Evolutionary conservation across 2,888 invertebrate genomes (phyloP).

Genomic region (Limnephilus auricula): DNA sequence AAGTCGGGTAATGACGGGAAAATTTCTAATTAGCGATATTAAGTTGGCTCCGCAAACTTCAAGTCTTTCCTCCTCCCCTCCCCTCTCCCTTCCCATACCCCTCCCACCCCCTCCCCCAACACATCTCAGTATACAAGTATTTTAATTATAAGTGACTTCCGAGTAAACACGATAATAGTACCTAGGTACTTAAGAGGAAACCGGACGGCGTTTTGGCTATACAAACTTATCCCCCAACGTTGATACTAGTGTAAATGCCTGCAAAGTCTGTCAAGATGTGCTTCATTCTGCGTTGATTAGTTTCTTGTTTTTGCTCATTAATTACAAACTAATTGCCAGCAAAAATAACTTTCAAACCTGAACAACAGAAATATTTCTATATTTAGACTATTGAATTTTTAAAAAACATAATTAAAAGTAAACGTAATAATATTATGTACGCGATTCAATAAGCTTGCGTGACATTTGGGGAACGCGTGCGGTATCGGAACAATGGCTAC

Average conservation of each 20-base stretch:
- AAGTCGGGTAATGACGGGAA: conserved; percentile 51
- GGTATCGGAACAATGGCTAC: background rate
- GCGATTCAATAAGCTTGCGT: conserved; percentile 35
- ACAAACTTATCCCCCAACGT: no score
- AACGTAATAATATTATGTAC: conserved; percentile 23
- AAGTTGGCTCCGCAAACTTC: conserved; percentile 64
- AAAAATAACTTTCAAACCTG: no score
- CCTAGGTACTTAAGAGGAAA: background rate
- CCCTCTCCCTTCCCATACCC: background rate
- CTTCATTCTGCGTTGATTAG: no score
- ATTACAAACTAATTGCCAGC: no score
- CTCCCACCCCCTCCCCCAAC: background rate
- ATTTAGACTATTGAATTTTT: no score
- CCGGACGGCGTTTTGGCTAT: no score
- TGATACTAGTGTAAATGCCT: no score
- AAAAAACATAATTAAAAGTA: conserved; percentile 41
- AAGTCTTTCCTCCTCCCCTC: conserved; percentile 15
- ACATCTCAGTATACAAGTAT: conserved; percentile 59
- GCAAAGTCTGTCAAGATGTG: no score
- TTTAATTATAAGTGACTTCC: conserved; percentile 61
- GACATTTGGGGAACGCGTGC: conserved; percentile 33
- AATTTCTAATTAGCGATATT: conserved; percentile 66
- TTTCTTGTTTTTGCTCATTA: no score
- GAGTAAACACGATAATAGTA: conserved; percentile 16
- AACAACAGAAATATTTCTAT: no score